Base-by-base conservation (phyloP, 2,113 vertebrate species). In the Clinocottus analis region DNA sequence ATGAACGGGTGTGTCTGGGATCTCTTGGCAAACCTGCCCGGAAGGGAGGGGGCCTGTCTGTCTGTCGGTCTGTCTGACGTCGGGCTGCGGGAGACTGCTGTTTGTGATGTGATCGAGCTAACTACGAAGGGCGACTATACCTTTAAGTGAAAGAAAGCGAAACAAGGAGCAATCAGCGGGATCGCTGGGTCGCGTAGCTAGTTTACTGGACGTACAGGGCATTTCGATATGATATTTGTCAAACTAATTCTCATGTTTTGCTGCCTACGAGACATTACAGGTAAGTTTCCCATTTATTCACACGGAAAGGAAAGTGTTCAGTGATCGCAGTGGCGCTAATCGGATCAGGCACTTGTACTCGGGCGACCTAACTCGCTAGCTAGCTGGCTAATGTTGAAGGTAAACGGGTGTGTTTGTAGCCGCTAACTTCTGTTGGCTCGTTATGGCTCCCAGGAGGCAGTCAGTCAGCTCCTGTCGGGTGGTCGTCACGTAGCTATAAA, bases 141-240 rank as follows among this genome's bases (percentile, higher is more conserved):
- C 90, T 93, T 91, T 87, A 93, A 93, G 89, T 67, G 70, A 67
- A 77, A 89, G 47, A 61, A 79, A 87, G 25, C 89, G 72, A 86
- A 93, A 93, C 73, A 80, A 87, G 75, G 72, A 75, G 37, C 75
- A 39, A 17, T 75, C 77, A 55, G 61, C 67, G 60, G 51, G 49
- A 41, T 85, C 53, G 68, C 86, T 80, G 81, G 70, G n/a, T 66
- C 72, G 29, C 35, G 47, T 21, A 16, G 65, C 72, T 78, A 6
- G 21, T 47, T 72, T 1, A 58, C 19, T 64, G 68, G 71, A 25
- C 19, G 25, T 35, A 89, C 83, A 59, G 85, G 90, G 83, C 62
- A 77, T 86, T 89, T 84, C 87, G 85, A 88, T 77, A 95, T 94
- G 93, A 72, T 83, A 76, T 81, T 90, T 65, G 14, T 94, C 5